phyloP scores from a whole-genome alignment of 2,797 vertebrate genomes.

The Sebastes itinus region DNA sequence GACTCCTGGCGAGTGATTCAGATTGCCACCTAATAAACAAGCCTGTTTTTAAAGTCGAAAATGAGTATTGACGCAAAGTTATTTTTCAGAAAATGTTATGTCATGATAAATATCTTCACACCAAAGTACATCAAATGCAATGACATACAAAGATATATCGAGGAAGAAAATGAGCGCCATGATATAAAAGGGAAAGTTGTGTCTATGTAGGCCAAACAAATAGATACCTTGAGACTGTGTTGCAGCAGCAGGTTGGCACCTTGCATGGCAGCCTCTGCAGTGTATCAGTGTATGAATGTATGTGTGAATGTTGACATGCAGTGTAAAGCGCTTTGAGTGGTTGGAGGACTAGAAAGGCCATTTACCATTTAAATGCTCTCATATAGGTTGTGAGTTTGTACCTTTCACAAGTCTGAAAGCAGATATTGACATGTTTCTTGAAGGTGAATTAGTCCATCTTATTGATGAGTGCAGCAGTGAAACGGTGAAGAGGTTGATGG shows the following conservation, averaged over 20 bases:
- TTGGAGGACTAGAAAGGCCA: too few relatives aligned
- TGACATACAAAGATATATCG: too few relatives aligned
- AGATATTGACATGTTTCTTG: neutral
- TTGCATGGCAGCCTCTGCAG: too few relatives aligned
- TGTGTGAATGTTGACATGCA: too few relatives aligned
- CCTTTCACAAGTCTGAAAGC: neutral
- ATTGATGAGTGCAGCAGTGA: neutral
- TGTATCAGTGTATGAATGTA: too few relatives aligned
- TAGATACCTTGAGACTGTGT: too few relatives aligned
- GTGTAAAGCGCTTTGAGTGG: too few relatives aligned
- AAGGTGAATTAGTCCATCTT: neutral
- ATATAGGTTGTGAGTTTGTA: neutral
- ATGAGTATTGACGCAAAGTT: neutral
- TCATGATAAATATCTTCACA: neutral
- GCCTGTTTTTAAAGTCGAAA: neutral
- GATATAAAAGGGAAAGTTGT: too few relatives aligned
- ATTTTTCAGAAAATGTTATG: neutral
- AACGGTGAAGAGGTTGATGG: neutral
- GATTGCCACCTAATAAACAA: too few relatives aligned
- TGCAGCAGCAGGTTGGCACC: too few relatives aligned
- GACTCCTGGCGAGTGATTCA: too few relatives aligned
- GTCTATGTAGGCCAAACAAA: rapidly evolving
- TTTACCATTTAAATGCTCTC: too few relatives aligned
- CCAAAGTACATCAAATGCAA: neutral
- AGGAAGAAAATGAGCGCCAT: neutral